Conservation (phyloP, 2,113 vertebrate genomes). For the Apodemus sylvaticus region DNA sequence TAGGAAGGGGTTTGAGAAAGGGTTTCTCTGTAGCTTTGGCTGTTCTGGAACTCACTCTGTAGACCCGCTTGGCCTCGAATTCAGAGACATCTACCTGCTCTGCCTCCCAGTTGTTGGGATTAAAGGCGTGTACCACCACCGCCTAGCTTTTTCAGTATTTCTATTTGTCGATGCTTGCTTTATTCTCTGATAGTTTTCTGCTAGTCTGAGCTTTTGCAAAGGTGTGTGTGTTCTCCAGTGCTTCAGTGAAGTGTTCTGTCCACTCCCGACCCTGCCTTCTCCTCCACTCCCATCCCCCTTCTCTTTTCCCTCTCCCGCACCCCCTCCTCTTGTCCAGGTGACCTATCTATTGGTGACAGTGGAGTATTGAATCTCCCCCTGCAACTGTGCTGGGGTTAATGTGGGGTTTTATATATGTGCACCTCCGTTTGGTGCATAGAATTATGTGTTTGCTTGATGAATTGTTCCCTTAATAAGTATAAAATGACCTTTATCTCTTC, state of each 20-base stretch:
- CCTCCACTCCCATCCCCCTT: background rate
- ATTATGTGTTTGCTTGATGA: background rate
- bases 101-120: background rate
- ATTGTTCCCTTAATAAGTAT: background rate
- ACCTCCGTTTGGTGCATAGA: background rate
- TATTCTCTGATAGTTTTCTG: background rate
- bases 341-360: background rate
- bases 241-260: background rate
- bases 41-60: background rate
- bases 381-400: background rate
- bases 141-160: background rate
- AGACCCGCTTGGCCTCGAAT: background rate
- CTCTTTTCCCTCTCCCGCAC: background rate
- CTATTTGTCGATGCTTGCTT: background rate
- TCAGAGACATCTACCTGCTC: background rate
- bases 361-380: background rate
- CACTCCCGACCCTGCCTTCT: background rate
- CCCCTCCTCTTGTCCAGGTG: background rate
- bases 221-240: background rate
- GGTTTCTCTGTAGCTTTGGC: background rate
- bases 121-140: background rate
- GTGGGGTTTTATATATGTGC: background rate
- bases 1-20: too few species aligned
- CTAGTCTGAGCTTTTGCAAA: background rate
- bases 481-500: background rate